A percentile compares a stretch with the other conserved stretches of the same genome.
Evolutionary conservation across 1,140 invertebrate species (phyloP).

Genomic region (Popillia japonica): DNA sequence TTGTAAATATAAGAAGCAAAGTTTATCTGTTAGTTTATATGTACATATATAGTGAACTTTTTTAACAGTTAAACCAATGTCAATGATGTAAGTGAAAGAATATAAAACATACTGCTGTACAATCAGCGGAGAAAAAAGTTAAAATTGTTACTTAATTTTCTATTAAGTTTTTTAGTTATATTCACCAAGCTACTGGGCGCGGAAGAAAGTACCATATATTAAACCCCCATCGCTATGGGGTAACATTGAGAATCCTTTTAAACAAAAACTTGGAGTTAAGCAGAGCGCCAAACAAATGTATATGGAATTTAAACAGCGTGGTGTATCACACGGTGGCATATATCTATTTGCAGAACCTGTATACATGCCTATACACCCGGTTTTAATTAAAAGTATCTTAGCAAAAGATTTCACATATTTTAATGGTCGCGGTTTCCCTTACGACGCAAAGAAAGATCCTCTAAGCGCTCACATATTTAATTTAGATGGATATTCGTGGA

Average conservation of each 20-base stretch:
- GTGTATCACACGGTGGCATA: background rate
- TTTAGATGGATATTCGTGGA: slow-evolving; percentile 61
- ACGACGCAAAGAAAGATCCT: slow-evolving; percentile 59
- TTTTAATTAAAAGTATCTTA: slow-evolving; percentile 64
- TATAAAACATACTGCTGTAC: too few relatives aligned
- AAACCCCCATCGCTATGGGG: slow-evolving; percentile 42
- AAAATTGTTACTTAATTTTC: too few relatives aligned
- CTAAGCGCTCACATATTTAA: slow-evolving; percentile 62
- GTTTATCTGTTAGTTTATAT: too few relatives aligned
- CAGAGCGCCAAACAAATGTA: background rate
- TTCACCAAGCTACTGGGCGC: slow-evolving; percentile 41
- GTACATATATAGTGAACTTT: too few relatives aligned
- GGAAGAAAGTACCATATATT: slow-evolving; percentile 39
- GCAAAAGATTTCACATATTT: slow-evolving; percentile 64
- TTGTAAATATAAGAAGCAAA: too few relatives aligned
- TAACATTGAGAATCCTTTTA: slow-evolving; percentile 47
- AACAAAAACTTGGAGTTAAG: background rate
- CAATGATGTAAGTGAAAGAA: too few relatives aligned
- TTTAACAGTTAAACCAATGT: too few relatives aligned
- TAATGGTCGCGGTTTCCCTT: slow-evolving; percentile 58
- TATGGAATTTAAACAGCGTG: background rate
- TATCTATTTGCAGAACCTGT: slow-evolving; percentile 2
- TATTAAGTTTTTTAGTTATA: too few relatives aligned
- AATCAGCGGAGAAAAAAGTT: too few relatives aligned
- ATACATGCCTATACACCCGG: slow-evolving; percentile 52